These are phyloP conservation scores for Tillus elongatus DNA, from an alignment of 2,888 invertebrate genomes.

Conservation along the genomic window DNA sequence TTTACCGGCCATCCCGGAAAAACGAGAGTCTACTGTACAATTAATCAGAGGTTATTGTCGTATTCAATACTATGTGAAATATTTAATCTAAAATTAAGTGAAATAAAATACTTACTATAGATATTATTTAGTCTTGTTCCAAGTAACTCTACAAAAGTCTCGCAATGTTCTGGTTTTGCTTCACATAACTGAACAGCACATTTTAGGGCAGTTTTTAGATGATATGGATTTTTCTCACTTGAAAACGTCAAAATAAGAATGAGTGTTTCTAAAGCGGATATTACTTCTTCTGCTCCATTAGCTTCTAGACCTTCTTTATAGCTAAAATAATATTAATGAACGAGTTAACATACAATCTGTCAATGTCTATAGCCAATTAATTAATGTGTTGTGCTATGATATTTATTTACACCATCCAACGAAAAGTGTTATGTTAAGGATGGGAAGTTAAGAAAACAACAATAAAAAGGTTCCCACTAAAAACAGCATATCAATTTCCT, in stretches of 20 bases:
- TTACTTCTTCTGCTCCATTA: constrained; percentile 53
- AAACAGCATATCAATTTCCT: no score
- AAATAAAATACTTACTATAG: constrained; percentile 33
- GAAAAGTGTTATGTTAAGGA: no score
- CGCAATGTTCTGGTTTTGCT: constrained; percentile 53
- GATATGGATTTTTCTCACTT: constrained; percentile 45
- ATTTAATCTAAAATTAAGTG: not conserved
- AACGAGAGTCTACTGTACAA: no score
- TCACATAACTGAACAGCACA: constrained; percentile 66
- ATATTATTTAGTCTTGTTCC: constrained; percentile 44
- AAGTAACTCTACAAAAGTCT: constrained; percentile 56
- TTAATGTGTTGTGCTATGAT: no score
- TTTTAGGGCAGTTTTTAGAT: constrained; percentile 56
- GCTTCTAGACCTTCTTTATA: constrained; percentile 58
- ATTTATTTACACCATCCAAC: no score
- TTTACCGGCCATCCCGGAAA: no score
- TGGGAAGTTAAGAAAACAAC: no score
- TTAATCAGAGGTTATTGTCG: no score
- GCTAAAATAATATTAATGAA: constrained; percentile 38
- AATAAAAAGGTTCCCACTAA: no score
- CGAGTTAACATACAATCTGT: not conserved
- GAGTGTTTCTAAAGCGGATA: constrained; percentile 58
- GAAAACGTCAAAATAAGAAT: constrained; percentile 49
- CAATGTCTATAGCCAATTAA: no score
- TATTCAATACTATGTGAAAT: no score